Evolutionary conservation across 2,113 vertebrate species (phyloP).

Genomic region (mouse (Mus musculus)): GRCm39 chr11:53485001-53485500

Average conservation of each 20-base stretch:
- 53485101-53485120: conserved; percentile 99
- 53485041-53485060: conserved; percentile 43
- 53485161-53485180: conserved; percentile 99
- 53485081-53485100: conserved; percentile 66
- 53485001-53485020: conserved; percentile 18
- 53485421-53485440: conserved; percentile 38
- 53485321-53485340: background rate
- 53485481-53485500: background rate
- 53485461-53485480: background rate
- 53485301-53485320: background rate
- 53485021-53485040: conserved; percentile 7
- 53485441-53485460: conserved; percentile 7
- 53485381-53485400: background rate
- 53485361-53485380: background rate
- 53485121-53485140: conserved; percentile 98
- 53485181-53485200: conserved; percentile 99
- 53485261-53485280: background rate
- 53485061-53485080: conserved; percentile 58
- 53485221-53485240: conserved; percentile 4
- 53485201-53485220: conserved; percentile 97
- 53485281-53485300: background rate
- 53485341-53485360: background rate
- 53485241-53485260: conserved; percentile 5
- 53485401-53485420: background rate
- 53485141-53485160: conserved; percentile 98